phyloP scores from a whole-genome alignment of 2,113 vertebrate species.

The Sapayoa aenigma region DNA sequence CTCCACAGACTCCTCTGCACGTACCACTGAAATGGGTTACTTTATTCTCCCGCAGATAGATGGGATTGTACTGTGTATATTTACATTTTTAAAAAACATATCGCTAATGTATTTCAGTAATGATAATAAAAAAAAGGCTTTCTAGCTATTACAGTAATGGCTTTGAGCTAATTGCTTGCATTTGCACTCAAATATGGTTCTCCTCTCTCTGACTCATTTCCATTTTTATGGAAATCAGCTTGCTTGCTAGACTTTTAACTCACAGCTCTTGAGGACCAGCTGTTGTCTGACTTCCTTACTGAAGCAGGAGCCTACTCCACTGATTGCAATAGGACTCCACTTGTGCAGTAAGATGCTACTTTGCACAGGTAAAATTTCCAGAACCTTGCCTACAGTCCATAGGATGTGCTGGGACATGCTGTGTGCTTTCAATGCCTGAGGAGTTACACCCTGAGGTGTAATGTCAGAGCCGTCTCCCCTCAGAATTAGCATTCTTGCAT shows the following conservation, averaged over 20 bases:
- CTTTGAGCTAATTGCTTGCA: slow-evolving; percentile 58
- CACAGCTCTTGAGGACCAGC: slow-evolving; percentile 13
- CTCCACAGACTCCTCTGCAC: background rate
- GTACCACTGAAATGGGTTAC: background rate
- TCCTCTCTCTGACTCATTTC: slow-evolving; percentile 39
- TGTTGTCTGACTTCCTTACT: slow-evolving; percentile 18
- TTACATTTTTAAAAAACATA: slow-evolving; percentile 43
- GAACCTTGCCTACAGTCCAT: background rate
- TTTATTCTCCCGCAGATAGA: background rate
- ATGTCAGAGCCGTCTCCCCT: background rate
- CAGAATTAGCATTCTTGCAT: background rate
- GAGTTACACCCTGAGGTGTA: background rate
- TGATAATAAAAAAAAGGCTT: slow-evolving; percentile 11
- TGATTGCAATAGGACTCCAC: background rate
- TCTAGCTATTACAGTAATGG: slow-evolving; percentile 53
- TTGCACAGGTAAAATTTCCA: background rate
- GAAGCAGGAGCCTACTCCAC: background rate
- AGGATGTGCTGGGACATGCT: background rate
- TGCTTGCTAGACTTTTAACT: slow-evolving; percentile 22
- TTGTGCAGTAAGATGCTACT: background rate
- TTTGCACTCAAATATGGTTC: slow-evolving; percentile 35
- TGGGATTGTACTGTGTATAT: slow-evolving; percentile 21
- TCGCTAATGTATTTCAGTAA: slow-evolving; percentile 48
- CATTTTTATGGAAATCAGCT: slow-evolving; percentile 62
- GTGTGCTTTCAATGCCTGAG: background rate